Evolutionary conservation across 2,888 invertebrate genomes (phyloP), one percentile per base, ranked within the genome.

Genomic region (Sarcophaga caerulescens): DNA sequence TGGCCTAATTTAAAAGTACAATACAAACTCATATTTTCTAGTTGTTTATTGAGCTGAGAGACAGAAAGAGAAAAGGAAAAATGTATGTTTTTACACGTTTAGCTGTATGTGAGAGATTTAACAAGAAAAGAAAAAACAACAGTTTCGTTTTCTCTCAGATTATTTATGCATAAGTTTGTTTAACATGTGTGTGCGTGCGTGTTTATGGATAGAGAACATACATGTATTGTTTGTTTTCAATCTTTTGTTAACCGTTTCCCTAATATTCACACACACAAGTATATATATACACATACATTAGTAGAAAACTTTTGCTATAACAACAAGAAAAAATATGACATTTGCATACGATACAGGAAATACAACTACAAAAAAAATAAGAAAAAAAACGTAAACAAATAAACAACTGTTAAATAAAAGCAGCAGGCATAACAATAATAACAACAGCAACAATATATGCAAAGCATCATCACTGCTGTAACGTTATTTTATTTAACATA

Each of bases 161-260:
- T 52, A 52, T 52, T 52, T 52, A 52, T 52, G 52, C 52, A 52
- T 52, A 52, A 0, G 4, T 12, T 52, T 14, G 52, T 52, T 17
- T 75, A 71, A 74, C 52, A 77, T 71, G 66, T 83, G 5, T 17
- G 5, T 52, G 52, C 52, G 17, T 52, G 17, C 52, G 17, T 17
- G 17, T 52, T 17, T 52, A 77, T 57, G 70, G 60, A 52, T 85
- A 78, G 75, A 66, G 69, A 69, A n/a, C 25, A 57, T 52, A 44
- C 57, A 65, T 68, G 44, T 19, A 66, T 45, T 70, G 21, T 65
- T 19, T 59, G 44, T 69, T 47, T 76, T 21, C 25, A 70, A 75
- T 81, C 60, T 68, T 79, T 84, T 81, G 81, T 76, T 81, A 59
- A 68, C 66, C 44, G 62, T 74, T 79, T 65, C 19, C 8, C 35